Evolutionary conservation across 2,888 invertebrate species (phyloP).

Genomic region (Diplazon laetatorius): DNA sequence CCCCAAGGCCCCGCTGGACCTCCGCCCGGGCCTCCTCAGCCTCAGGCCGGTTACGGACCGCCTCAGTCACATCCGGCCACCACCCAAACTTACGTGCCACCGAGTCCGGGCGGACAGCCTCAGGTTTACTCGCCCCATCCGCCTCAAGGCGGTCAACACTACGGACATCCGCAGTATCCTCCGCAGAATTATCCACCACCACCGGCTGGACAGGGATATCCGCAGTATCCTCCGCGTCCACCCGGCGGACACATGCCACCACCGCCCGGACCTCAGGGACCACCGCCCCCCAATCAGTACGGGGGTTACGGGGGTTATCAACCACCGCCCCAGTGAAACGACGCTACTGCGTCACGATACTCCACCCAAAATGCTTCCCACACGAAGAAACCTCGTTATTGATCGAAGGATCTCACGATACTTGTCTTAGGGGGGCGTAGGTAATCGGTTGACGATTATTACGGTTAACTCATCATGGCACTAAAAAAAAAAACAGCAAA

Average conservation of each 20-base stretch:
- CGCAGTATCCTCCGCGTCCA: slow-evolving; percentile 86
- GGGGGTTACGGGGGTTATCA: slow-evolving; percentile 91
- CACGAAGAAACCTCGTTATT: slow-evolving; percentile 61
- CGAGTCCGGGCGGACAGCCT: slow-evolving; percentile 82
- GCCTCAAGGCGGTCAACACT: slow-evolving; percentile 81
- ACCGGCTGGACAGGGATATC: slow-evolving; percentile 86
- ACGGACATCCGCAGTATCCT: slow-evolving; percentile 85
- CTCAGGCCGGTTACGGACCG: slow-evolving; percentile 82
- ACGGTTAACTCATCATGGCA: slow-evolving; percentile 26
- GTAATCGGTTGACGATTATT: not conserved
- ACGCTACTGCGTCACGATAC: slow-evolving; percentile 30
- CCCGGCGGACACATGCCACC: slow-evolving; percentile 85
- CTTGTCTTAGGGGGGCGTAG: no score
- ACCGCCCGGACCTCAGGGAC: slow-evolving; percentile 88
- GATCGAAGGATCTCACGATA: not conserved
- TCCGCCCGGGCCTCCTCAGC: slow-evolving; percentile 79
- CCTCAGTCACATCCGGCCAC: slow-evolving; percentile 84
- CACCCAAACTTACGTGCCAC: slow-evolving; percentile 81
- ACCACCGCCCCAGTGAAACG: slow-evolving; percentile 88
- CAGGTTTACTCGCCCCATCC: slow-evolving; percentile 86
- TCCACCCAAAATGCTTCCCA: slow-evolving; percentile 39
- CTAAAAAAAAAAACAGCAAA: slow-evolving; percentile 49
- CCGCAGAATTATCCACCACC: slow-evolving; percentile 86
- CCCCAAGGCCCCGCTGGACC: slow-evolving; percentile 79
- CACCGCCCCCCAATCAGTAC: slow-evolving; percentile 89